Conservation (phyloP, 1,140 invertebrate species). For the Choristoneura fumiferana region DNA sequence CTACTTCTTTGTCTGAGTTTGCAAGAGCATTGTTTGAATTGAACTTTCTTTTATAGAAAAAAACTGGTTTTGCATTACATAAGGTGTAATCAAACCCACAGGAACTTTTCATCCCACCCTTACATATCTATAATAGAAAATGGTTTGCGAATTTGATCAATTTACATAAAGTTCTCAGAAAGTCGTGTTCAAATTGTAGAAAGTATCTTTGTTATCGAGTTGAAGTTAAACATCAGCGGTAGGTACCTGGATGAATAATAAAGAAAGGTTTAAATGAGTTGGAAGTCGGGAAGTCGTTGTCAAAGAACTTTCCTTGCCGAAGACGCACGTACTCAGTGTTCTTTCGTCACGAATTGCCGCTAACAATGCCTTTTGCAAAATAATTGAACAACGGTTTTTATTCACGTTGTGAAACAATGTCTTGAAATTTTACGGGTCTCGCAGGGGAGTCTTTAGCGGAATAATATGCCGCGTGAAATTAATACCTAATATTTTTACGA, state of each 20-base stretch:
- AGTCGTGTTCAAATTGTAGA: background rate
- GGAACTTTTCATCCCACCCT: too few relatives aligned
- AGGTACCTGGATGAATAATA: slow-evolving; percentile 12
- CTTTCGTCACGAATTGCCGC: background rate
- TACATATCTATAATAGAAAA: background rate
- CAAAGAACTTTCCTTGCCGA: slow-evolving; percentile 1
- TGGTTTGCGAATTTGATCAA: background rate
- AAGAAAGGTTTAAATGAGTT: slow-evolving; percentile 16
- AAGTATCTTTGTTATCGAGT: slow-evolving; percentile 14
- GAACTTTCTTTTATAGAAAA: too few relatives aligned
- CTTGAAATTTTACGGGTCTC: background rate
- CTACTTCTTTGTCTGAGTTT: too few relatives aligned
- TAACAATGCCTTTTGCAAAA: slow-evolving; percentile 2
- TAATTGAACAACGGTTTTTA: slow-evolving; percentile 15
- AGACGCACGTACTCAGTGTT: slow-evolving; percentile 6
- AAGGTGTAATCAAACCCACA: too few relatives aligned
- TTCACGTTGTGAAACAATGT: background rate
- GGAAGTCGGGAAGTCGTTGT: slow-evolving; percentile 14
- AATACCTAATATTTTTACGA: slow-evolving; percentile 9
- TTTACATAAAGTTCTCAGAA: background rate
- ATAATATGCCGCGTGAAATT: background rate
- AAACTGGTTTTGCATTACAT: too few relatives aligned
- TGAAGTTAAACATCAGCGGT: slow-evolving; percentile 5
- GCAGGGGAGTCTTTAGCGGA: background rate
- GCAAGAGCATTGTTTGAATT: too few relatives aligned